phyloP scores from a whole-genome alignment of 2,888 invertebrate genomes.

The Rhagonycha lutea region DNA sequence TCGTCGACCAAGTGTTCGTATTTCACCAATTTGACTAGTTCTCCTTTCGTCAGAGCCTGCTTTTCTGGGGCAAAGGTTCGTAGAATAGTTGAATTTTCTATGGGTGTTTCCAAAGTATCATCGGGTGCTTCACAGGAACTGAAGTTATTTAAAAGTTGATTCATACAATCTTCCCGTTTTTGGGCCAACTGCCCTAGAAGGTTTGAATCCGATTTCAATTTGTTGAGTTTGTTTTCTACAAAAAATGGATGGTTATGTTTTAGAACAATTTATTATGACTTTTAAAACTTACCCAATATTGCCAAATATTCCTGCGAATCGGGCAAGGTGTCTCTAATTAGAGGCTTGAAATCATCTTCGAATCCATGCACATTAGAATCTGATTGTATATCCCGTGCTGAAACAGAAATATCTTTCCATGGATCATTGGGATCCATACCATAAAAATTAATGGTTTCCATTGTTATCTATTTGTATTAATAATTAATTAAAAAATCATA shows the following conservation, averaged over 20 bases:
- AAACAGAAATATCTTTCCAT: neutral
- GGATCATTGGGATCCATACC: neutral
- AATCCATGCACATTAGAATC: constrained; percentile 44
- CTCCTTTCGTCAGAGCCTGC: constrained; percentile 59
- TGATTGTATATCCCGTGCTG: too few relatives aligned
- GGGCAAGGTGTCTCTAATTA: constrained; percentile 56
- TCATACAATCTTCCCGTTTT: constrained; percentile 59
- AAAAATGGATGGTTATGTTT: neutral
- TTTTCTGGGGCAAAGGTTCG: constrained; percentile 57
- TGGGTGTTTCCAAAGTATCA: constrained; percentile 53
- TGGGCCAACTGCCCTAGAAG: constrained; percentile 57
- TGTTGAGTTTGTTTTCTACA: constrained; percentile 56
- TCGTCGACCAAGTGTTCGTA: constrained; percentile 58
- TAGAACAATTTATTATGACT: constrained; percentile 43
- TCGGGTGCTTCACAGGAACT: constrained; percentile 41
- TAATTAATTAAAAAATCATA: too few relatives aligned
- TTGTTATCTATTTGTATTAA: too few relatives aligned
- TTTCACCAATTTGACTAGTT: constrained; percentile 58
- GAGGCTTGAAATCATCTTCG: constrained; percentile 63
- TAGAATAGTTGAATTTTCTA: constrained; percentile 52
- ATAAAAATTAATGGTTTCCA: neutral
- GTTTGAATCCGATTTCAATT: constrained; percentile 57
- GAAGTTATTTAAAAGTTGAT: constrained; percentile 51
- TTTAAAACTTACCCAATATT: constrained; percentile 63
- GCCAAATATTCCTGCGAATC: constrained; percentile 71